These are phyloP conservation scores for Euthynnus affinis DNA, from an alignment of 2,797 vertebrate species.

Conservation along the genomic window DNA sequence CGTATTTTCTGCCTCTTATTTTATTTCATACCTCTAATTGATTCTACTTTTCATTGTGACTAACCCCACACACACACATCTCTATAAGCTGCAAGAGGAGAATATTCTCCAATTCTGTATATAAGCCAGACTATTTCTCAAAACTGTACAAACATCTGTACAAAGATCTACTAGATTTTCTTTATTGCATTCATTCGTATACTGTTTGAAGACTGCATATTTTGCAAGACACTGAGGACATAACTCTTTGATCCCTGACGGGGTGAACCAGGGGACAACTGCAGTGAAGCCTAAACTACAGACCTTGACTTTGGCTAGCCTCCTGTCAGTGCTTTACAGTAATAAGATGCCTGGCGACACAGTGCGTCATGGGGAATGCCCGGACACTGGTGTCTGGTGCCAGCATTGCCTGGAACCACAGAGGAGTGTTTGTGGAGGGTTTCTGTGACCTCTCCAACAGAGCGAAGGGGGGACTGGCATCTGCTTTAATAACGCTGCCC, in stretches of 20 bases:
- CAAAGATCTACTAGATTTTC: neutral
- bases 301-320: conserved; percentile 63
- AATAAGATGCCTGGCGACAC: conserved; percentile 66
- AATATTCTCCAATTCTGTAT: neutral
- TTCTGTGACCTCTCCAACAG: conserved; percentile 70
- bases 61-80: neutral
- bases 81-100: neutral
- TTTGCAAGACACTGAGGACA: conserved; percentile 42
- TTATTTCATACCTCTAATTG: neutral
- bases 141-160: neutral
- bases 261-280: conserved; percentile 74
- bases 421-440: conserved; percentile 49
- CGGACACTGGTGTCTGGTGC: conserved; percentile 56
- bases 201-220: neutral
- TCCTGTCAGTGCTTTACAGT: conserved; percentile 63
- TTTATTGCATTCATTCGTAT: neutral
- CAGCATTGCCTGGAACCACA: conserved; percentile 67
- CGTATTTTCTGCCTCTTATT: neutral
- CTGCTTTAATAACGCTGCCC: conserved; percentile 75
- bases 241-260: conserved; percentile 37
- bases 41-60: neutral
- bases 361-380: conserved; percentile 52
- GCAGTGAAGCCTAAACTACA: conserved; percentile 69
- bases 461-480: conserved; percentile 62
- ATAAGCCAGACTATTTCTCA: neutral